Base-by-base conservation (phyloP, 1,140 invertebrate species). In the Meloidogyne exigua region DNA sequence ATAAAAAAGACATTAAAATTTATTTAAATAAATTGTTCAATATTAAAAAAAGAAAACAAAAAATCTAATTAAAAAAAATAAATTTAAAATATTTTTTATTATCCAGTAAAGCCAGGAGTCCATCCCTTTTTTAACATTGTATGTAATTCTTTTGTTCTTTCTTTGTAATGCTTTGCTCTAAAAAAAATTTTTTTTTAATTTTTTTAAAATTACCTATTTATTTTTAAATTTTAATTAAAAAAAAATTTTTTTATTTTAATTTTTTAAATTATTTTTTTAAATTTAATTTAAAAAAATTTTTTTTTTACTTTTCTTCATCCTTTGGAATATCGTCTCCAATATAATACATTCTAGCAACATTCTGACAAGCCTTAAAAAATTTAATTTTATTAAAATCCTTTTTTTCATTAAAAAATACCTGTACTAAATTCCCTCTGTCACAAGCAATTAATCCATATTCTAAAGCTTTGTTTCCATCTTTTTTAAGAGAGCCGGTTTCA, bases 281-380 rank as follows among this genome's bases (percentile, higher is more conserved):
- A 23, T 39, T n/a, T 28, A n/a, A 9, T 66, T 23, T 32, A 32
- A 25, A 63, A 65, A 32, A 25, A 9, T 62, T 15, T 23, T 26
- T 11, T 15, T 23, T 12, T 64, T 65, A 65, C 72, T 85, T 76
- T n/a, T 84, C 79, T 1, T 74, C 68, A 72, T 85, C 75, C 28
- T 85, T 85, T 4, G 84, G 85, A 15, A 85, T 78, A n/a, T 83
- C 84, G 62, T 86, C 84, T 18, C 85, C 85, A 18, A 81, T 23
- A 64, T 83, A 77, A 65, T 74, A 85, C 76, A 85, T 85, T 72
- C 85, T 80, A 21, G 62, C 82, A 32, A 70, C 63, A 21, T 36
- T 64, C 23, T 44, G 10, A 36, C 49, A 67, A 18, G 65, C 70
- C 28, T 73, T 11, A n/a, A 80, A 63, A 69, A 57, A 21, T 57